A percentile compares a stretch with the other conserved stretches of the same genome.
Conservation (phyloP, 2,888 invertebrate species). For the Crossocerus cetratus region DNA sequence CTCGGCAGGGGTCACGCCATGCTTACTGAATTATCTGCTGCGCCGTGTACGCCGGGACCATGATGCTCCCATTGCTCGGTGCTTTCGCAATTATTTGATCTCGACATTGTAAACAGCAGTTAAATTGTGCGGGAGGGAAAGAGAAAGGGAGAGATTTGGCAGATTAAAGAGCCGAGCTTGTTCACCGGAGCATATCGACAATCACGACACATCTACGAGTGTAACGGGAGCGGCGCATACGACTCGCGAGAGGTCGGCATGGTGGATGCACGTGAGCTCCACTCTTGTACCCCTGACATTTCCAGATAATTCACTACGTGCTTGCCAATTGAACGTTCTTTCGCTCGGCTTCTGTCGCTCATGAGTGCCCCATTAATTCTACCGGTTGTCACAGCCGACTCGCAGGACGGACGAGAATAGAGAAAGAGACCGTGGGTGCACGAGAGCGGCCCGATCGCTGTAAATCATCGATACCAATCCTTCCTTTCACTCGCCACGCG, state of each 20-base stretch:
- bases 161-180: conserved; percentile 1
- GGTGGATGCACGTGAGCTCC: conserved; percentile 17
- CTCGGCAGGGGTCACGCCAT: neutral
- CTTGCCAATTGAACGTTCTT: conserved; percentile 34
- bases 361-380: conserved; percentile 48
- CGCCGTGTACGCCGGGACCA: neutral
- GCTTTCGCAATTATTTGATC: neutral
- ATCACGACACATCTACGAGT: conserved; percentile 9
- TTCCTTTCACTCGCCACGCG: neutral
- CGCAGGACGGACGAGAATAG: conserved; percentile 8
- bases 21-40: neutral
- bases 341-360: conserved; percentile 36
- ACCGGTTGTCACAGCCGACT: conserved; percentile 35
- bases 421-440: neutral
- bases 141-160: conserved; percentile 9
- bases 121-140: no score
- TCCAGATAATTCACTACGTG: conserved; percentile 37
- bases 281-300: conserved; percentile 35
- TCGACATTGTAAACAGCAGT: neutral
- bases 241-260: neutral
- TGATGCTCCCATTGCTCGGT: neutral
- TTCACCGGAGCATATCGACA: neutral
- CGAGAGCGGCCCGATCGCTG: conserved; percentile 25
- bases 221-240: neutral
- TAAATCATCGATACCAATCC: conserved; percentile 22